Evolutionary conservation across 2,113 vertebrate genomes (phyloP).

Genomic region (Lepisosteus oculatus): DNA sequence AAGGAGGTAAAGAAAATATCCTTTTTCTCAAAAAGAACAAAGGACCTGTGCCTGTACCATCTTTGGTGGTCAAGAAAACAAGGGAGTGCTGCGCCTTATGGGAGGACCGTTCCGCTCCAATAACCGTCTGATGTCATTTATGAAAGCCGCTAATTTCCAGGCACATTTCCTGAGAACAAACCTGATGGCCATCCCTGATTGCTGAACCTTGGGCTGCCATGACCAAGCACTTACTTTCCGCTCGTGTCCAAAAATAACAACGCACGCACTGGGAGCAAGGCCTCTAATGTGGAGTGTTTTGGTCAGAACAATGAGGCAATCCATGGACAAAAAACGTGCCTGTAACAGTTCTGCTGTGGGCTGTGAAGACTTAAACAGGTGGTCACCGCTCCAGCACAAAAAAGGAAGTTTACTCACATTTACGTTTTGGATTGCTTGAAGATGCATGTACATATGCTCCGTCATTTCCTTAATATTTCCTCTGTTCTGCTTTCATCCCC

Average conservation of each 20-base stretch:
- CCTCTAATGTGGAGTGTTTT: background rate
- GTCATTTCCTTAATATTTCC: too few relatives aligned
- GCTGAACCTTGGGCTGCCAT: background rate
- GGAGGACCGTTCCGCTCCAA: background rate
- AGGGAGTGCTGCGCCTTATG: background rate
- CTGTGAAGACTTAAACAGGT: too few relatives aligned
- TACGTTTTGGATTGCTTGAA: too few relatives aligned
- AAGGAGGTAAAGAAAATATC: constrained; percentile 11
- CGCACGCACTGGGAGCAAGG: background rate
- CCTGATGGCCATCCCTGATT: background rate
- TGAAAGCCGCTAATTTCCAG: background rate
- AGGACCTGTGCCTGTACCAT: background rate
- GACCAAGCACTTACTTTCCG: background rate
- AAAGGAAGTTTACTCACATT: too few relatives aligned
- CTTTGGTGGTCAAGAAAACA: background rate
- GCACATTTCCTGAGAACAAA: background rate
- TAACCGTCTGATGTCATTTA: background rate
- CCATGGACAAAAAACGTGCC: background rate
- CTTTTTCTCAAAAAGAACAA: constrained; percentile 7
- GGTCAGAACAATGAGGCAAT: background rate
- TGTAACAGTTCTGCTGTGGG: too few relatives aligned
- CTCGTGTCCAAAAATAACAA: background rate
- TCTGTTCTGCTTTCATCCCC: too few relatives aligned
- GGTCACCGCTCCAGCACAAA: too few relatives aligned
- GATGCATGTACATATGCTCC: too few relatives aligned